Evolutionary conservation across 2,113 vertebrate genomes (phyloP), one percentile per base, ranked within the genome.

Genomic region (Donacobius atricapilla): DNA sequence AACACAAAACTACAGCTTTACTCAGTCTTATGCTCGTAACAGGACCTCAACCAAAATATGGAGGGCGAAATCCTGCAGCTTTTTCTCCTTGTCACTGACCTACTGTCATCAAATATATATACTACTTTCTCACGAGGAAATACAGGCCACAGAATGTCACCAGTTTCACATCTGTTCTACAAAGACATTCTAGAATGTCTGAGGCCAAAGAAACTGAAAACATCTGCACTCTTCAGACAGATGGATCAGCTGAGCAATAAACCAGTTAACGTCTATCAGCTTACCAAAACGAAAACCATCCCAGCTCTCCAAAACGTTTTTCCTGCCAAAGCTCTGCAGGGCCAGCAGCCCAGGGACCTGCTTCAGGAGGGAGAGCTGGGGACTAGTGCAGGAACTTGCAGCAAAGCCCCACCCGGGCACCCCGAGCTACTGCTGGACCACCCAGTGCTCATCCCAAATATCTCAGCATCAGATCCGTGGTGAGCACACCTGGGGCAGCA

Each of bases 381-480:
- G 15, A 90, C 15, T 1, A 0, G 42, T 2, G 4, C 15, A 56
- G 31, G 25, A 23, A 31, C 28, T n/a, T 13, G 16, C 0, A 1
- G 10, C 15, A 45, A 66, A 57, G 21, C 18, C 22, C 35, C 35
- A 47, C 5, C 8, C 35, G 23, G 31, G 13, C 39, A 54, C 13
- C 4, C 30, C 31, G 22, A 1, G 1, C 6, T 5, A 4, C 33
- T 40, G 21, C 18, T 57, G 54, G 47, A 35, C 7, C 35, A 30
- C 15, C 23, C 8, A 14, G 37, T 69, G 21, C 2, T 51, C 28
- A 6, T 25, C 11, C 45, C 50, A 24, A 44, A 10, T 1, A 2
- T 20, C 3, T 6, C 4, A 4, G n/a, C 40, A 31, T 25, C 30
- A 35, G 20, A 40, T 35, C 20, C n/a, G 9, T 2, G 16, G 14